Evolutionary conservation across 2,113 vertebrate genomes (phyloP).

Genomic region (Acinonyx jubatus): DNA sequence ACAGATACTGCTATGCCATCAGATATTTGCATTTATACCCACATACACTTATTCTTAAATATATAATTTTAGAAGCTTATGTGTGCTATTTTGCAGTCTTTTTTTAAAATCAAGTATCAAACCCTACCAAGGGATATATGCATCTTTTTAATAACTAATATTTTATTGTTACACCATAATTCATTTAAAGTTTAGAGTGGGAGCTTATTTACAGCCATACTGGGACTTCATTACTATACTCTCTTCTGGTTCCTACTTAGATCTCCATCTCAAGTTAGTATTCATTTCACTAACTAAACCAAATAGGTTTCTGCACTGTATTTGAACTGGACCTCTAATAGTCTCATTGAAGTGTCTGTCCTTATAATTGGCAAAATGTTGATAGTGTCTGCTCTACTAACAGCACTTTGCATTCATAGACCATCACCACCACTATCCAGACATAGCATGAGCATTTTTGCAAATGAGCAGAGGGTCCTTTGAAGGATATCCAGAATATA

Average conservation of each 20-base stretch:
- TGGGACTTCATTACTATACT: not conserved
- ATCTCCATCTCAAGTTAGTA: not conserved
- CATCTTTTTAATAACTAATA: not conserved
- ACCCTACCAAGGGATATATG: not conserved
- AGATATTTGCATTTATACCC: not conserved
- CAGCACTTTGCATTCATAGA: not conserved
- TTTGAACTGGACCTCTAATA: not conserved
- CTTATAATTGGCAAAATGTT: not conserved
- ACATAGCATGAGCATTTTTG: not conserved
- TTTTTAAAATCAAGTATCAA: not conserved
- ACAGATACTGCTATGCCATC: not conserved
- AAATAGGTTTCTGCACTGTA: not conserved
- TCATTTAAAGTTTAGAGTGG: not conserved
- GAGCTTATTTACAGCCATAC: not conserved
- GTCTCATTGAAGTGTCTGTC: not conserved
- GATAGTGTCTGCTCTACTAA: not conserved
- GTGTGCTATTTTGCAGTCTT: not conserved
- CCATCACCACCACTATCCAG: not conserved
- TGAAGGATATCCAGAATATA: not conserved
- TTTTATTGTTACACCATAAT: not conserved
- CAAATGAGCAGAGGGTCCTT: not conserved
- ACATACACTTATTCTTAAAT: not conserved
- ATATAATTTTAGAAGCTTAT: not conserved
- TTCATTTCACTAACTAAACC: not conserved
- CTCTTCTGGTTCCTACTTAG: not conserved